Evolutionary conservation across 2,113 vertebrate species (phyloP), one percentile per base, ranked within the genome.

Genomic region (Phalacrocorax pelagicus): DNA sequence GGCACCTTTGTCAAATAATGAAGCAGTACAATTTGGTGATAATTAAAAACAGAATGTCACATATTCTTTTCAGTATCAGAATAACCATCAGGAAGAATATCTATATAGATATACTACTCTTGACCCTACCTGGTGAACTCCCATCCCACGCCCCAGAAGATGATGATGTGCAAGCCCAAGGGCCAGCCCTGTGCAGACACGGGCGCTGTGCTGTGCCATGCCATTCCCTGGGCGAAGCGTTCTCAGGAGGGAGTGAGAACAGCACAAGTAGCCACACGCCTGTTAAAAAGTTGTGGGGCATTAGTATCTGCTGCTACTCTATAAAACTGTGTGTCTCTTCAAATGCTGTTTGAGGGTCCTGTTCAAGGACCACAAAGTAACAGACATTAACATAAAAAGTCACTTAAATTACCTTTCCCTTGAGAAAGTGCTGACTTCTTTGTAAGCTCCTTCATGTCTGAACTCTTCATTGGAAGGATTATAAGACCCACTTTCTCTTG

Each of bases 131-230:
- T 55, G 36, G 63, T 70, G 51, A 54, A 4, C 19, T 78, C n/a
- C 32, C 22, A 9, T 54, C 51, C 36, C 38, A 14, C 0, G 0
- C 27, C 32, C 23, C 26, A 44, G 63, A 16, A 32, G n/a, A 16
- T 17, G 67, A 15, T 14, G 1, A 8, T 5, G 9, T 59, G 65
- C 27, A 44, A 71, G 34, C 24, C 49, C 34, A 29, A 16, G 40
- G n/a, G 27, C 20, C 52, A 47, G 44, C n/a, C 32, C 16, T 0
- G 0, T 40, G 66, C 2, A 1, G 52, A 51, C 12, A 6, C 2
- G 0, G 17, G 51, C 1, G 1, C 26, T 11, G 74, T 32, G 30
- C 46, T 15, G 5, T 62, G 51, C 36, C 3, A 0, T 24, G 15
- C n/a, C 26, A 7, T 24, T 5, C 6, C 44, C 44, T 6, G 57